Conservation (phyloP, 2,888 invertebrate genomes). For the Ommatoiulus sabulosus region DNA sequence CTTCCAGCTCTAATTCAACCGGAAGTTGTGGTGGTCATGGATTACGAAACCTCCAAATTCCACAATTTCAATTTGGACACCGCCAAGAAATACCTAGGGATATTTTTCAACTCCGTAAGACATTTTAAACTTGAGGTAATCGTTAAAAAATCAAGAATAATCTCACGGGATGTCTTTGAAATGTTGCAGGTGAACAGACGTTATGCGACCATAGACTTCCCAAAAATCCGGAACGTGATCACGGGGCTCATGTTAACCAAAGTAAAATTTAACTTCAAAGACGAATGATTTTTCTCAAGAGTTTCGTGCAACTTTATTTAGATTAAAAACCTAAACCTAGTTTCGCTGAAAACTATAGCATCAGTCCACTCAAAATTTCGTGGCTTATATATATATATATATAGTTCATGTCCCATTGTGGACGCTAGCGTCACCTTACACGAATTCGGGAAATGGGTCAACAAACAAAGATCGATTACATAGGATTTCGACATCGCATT, state of each 20-base stretch:
- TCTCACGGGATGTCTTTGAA: neutral
- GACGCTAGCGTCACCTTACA: neutral
- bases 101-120: conserved; percentile 47
- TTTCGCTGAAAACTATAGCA: neutral
- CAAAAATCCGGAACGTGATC: conserved; percentile 59
- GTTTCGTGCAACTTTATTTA: too few species aligned
- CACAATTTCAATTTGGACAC: conserved; percentile 6
- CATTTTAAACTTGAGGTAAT: neutral
- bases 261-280: neutral
- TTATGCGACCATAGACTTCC: conserved; percentile 60
- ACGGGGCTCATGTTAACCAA: neutral
- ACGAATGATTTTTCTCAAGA: too few species aligned
- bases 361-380: neutral
- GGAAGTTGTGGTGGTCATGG: conserved; percentile 47
- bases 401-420: neutral
- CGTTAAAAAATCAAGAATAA: neutral
- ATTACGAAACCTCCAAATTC: conserved; percentile 14
- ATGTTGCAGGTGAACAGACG: conserved; percentile 60
- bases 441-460: neutral
- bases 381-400: too few species aligned
- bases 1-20: conserved; percentile 30
- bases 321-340: too few species aligned
- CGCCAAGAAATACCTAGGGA: conserved; percentile 22
- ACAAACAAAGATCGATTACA: neutral
- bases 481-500: neutral